These are phyloP conservation scores for Cydia fagiglandana DNA, from an alignment of 1,140 invertebrate genomes.

Conservation along the genomic window DNA sequence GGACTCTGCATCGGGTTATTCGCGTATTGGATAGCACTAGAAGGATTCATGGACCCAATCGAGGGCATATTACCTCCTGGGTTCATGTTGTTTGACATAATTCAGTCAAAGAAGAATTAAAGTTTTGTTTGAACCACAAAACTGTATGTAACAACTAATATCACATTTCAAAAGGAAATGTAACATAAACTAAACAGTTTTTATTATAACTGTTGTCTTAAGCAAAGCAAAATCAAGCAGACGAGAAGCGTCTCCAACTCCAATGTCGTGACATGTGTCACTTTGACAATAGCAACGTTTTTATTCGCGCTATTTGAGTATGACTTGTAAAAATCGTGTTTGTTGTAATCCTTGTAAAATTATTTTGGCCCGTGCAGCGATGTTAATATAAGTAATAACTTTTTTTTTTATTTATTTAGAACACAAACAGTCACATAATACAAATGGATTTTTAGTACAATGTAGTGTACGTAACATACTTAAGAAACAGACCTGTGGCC, in stretches of 20 bases:
- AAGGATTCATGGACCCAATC: constrained; percentile 56
- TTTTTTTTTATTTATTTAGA: no score
- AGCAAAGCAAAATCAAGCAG: neutral
- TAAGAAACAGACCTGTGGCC: no score
- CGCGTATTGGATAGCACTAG: constrained; percentile 62
- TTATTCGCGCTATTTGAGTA: neutral
- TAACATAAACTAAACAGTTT: neutral
- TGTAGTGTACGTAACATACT: no score
- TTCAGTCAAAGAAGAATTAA: neutral
- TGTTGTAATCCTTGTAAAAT: no score
- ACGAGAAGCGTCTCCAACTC: neutral
- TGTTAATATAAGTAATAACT: no score
- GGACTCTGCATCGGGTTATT: constrained; percentile 71
- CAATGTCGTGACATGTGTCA: neutral
- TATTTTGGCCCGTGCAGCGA: no score
- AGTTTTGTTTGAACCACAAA: neutral
- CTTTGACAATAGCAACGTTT: neutral
- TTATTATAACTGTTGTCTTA: neutral
- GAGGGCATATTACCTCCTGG: constrained; percentile 63
- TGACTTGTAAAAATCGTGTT: no score
- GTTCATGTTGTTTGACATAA: constrained; percentile 51
- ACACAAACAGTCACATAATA: no score
- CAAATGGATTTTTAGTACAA: no score
- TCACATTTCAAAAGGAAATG: neutral
- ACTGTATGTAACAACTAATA: neutral